Evolutionary conservation across 2,888 invertebrate species (phyloP).

Genomic region (Dolomedes plantarius): DNA sequence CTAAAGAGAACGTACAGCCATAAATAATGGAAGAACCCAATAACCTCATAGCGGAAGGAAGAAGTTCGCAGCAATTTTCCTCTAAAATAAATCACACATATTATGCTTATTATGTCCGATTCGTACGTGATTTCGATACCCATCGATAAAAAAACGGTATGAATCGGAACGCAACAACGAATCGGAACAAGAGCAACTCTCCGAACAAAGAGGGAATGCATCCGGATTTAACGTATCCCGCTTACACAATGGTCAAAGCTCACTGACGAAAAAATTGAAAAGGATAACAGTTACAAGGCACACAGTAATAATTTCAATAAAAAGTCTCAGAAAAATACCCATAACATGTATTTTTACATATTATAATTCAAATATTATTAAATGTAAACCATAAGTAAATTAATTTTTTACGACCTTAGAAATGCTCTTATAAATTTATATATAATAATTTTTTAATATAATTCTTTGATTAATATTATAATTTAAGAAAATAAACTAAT

Average conservation of each 20-base stretch:
- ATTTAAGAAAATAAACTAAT: too few relatives aligned
- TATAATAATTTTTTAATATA: too few relatives aligned
- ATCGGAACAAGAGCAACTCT: not conserved
- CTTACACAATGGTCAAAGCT: not conserved
- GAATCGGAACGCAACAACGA: not conserved
- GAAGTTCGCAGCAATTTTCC: constrained; percentile 9
- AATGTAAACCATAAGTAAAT: too few relatives aligned
- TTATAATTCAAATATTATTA: too few relatives aligned
- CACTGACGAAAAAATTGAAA: not conserved
- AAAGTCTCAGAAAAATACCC: too few relatives aligned
- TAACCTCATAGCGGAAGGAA: constrained; percentile 11
- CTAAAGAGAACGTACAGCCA: not conserved
- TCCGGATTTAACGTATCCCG: not conserved
- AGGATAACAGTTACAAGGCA: not conserved
- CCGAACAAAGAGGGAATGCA: not conserved
- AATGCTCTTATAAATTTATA: too few relatives aligned
- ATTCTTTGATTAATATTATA: too few relatives aligned
- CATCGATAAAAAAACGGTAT: not conserved
- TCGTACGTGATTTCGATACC: constrained; percentile 9
- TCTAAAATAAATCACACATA: not conserved
- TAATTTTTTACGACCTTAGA: too few relatives aligned
- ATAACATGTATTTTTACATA: too few relatives aligned
- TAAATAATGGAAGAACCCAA: not conserved
- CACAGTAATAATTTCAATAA: too few relatives aligned
- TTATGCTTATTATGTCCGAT: constrained; percentile 16